Conservation (phyloP, 2,797 vertebrate species). For the Urosaurus nigricauda region DNA sequence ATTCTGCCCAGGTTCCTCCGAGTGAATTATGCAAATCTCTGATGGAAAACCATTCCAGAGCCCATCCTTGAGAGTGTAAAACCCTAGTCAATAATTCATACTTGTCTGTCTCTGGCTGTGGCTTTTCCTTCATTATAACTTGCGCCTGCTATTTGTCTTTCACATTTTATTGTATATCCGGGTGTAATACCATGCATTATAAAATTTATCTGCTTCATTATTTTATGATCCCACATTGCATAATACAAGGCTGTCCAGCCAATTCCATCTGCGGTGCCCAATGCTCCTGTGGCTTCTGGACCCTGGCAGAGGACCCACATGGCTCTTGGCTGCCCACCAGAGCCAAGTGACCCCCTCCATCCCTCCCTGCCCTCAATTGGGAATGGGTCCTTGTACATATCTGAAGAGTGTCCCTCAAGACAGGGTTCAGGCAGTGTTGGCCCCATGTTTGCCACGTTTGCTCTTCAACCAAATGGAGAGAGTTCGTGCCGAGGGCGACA, state of each 20-base stretch:
- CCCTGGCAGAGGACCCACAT: background rate
- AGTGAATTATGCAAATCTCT: conserved; percentile 86
- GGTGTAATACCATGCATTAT: conserved; percentile 81
- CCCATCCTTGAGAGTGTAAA: conserved; percentile 85
- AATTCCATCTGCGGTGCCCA: background rate
- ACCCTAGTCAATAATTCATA: conserved; percentile 87
- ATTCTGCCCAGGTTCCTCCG: conserved; percentile 82
- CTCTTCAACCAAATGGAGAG: too few species aligned
- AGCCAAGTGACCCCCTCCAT: too few species aligned
- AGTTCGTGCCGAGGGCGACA: background rate
- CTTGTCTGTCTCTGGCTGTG: conserved; percentile 78
- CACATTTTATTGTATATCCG: conserved; percentile 80
- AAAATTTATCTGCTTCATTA: conserved; percentile 83
- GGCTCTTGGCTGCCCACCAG: background rate
- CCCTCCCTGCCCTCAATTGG: too few species aligned
- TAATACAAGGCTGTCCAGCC: conserved; percentile 54
- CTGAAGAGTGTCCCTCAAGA: background rate
- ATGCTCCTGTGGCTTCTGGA: background rate
- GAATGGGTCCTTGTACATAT: background rate
- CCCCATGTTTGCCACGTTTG: background rate
- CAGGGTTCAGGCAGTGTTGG: too few species aligned
- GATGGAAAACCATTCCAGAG: conserved; percentile 82
- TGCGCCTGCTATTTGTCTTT: conserved; percentile 82
- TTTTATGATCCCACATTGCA: conserved; percentile 74
- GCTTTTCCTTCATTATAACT: conserved; percentile 83